phyloP scores from a whole-genome alignment of 2,113 vertebrate genomes.

The Caloenas nicobarica region DNA sequence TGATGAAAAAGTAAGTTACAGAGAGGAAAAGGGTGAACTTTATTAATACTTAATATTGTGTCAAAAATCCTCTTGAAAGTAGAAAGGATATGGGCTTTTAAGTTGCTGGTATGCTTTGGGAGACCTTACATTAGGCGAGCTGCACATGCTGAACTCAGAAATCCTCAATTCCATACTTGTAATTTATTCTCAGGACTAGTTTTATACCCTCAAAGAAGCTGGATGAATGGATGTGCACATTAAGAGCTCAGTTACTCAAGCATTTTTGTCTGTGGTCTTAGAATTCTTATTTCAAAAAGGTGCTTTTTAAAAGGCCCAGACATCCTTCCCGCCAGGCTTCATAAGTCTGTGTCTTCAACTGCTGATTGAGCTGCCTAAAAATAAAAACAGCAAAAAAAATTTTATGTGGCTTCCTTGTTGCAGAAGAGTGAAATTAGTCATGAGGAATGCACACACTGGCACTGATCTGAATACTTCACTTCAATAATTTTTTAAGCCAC shows the following conservation, averaged over 20 bases:
- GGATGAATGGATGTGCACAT: background rate
- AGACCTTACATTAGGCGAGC: background rate
- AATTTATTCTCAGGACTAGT: background rate
- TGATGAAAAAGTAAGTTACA: background rate
- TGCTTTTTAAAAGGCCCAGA: background rate
- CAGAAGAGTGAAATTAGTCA: background rate
- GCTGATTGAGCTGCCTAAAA: conserved; percentile 1
- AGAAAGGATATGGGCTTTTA: background rate
- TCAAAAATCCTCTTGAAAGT: background rate
- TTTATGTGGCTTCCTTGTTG: background rate
- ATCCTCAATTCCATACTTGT: background rate
- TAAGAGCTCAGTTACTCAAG: background rate
- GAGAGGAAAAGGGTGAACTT: background rate
- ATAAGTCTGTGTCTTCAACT: conserved; percentile 9
- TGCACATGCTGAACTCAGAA: background rate
- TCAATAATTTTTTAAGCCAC: background rate
- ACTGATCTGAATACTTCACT: background rate
- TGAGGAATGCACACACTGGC: background rate
- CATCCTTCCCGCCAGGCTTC: background rate
- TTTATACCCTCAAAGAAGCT: background rate
- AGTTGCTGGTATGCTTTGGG: background rate
- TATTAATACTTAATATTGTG: background rate
- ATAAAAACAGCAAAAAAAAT: background rate
- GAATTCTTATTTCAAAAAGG: background rate
- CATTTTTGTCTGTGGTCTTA: background rate